Conservation (phyloP, 2,797 vertebrate genomes). For the Peromyscus aztecus region DNA sequence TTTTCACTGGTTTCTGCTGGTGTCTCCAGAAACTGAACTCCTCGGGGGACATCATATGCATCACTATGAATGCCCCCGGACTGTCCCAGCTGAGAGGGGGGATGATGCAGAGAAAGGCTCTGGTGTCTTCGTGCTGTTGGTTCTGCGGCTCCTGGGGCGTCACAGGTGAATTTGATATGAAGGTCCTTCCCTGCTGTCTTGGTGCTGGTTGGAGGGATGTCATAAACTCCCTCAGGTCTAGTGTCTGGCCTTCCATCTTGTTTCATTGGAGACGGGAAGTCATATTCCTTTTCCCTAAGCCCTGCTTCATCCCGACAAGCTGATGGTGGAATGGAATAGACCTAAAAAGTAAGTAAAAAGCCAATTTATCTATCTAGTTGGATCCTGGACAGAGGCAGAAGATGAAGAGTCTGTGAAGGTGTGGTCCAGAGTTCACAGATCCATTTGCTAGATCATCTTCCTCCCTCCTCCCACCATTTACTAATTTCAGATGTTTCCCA, state of each 20-base stretch:
- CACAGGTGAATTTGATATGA: conserved; percentile 87
- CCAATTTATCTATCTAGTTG: background rate
- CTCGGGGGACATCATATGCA: conserved; percentile 95
- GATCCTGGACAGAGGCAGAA: background rate
- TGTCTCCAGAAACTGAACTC: conserved; percentile 88
- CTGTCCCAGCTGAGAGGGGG: conserved; percentile 84
- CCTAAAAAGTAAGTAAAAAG: conserved; percentile 76
- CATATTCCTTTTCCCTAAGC: conserved; percentile 92
- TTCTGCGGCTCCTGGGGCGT: conserved; percentile 85
- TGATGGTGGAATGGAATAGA: conserved; percentile 84
- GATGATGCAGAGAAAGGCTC: conserved; percentile 87
- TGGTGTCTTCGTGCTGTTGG: conserved; percentile 83
- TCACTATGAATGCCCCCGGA: conserved; percentile 88
- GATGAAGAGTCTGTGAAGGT: accelerated
- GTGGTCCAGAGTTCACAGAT: background rate
- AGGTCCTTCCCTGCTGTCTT: conserved; percentile 89
- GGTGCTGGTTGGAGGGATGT: conserved; percentile 91
- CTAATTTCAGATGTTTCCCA: background rate
- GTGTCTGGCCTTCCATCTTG: conserved; percentile 87
- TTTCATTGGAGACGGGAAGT: conserved; percentile 92
- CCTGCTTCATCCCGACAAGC: conserved; percentile 84
- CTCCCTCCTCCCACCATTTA: too few species aligned
- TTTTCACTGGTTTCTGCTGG: conserved; percentile 85
- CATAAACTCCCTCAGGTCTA: conserved; percentile 93
- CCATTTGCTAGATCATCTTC: too few species aligned